Evolutionary conservation across 2,888 invertebrate species (phyloP), one percentile per base, ranked within the genome.

Genomic region (Lepidocyrtoides sp.): DNA sequence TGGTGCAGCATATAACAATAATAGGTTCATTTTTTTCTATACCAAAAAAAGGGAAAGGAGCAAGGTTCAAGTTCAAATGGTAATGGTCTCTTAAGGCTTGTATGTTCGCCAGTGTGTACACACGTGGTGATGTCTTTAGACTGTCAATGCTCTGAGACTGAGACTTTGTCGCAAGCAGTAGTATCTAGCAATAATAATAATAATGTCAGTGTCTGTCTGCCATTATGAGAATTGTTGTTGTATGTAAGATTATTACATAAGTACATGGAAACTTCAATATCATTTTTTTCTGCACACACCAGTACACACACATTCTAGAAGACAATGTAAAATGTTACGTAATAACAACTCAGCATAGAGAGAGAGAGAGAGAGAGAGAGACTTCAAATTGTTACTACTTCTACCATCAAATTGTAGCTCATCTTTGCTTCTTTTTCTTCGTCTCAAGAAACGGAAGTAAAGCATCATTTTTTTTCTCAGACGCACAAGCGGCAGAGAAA

Each of bases 61-160:
- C 63, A 79, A 66, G 66, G 87, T 81, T 88, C 87, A 88, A 88
- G 87, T 88, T 88, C 87, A 88, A 88, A 88, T 81, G 79, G 79
- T 81, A 88, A 88, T 88, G 66, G 69, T 69, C 63, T 57, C 17
- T 32, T 54, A 85, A 23, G n/a, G 29, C 2, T 82, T 60, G 36
- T n/a, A n/a, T 54, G 69, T 66, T 14, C 20, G 23, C 1, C 20
- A 17, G 79, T 81, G 77, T 51, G 51, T 51, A 77, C 14, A 77
- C 77, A 51, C 77, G 77, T 77, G 77, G 77, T 48, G 48, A 77
- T 63, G 44, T 63, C 29, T 77, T 26, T 17, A 60, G 41, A 77
- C 20, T 23, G 29, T 1, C 4, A 69, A n/a, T 20, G 41, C n/a
- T n/a, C 10, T 41, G 41, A 26, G 77, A 20, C 44, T 48, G 8